Conservation (phyloP, 2,113 vertebrate genomes). For the Galbula dea region DNA sequence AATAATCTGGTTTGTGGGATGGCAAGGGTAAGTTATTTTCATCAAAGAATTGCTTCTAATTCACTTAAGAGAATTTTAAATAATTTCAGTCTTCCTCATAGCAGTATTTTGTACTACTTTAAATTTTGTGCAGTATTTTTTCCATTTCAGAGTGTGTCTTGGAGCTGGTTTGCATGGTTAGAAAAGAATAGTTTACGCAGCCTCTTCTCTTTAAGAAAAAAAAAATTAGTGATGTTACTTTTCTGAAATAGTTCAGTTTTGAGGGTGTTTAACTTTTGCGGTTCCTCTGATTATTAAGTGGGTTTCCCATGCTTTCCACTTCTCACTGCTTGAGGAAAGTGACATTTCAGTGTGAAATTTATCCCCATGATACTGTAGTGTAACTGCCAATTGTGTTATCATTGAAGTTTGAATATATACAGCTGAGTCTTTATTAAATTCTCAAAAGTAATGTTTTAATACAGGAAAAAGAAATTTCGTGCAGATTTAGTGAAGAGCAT, state of each 20-base stretch:
- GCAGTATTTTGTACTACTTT: background rate
- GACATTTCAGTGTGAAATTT: background rate
- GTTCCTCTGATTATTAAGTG: background rate
- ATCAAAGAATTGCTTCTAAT: background rate
- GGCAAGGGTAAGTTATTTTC: background rate
- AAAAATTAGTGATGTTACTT: background rate
- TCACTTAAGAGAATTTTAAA: background rate
- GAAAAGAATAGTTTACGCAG: background rate
- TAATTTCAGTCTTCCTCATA: background rate
- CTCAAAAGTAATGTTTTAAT: constrained; percentile 19
- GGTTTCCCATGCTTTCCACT: background rate
- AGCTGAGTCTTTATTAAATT: background rate
- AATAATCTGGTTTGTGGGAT: background rate
- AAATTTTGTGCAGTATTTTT: background rate
- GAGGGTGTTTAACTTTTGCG: background rate
- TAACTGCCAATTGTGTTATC: background rate
- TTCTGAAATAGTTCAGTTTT: background rate
- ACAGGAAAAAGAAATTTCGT: constrained; percentile 73
- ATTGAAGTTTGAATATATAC: background rate
- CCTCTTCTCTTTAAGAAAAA: background rate
- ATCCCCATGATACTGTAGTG: background rate
- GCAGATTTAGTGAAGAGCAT: constrained; percentile 67
- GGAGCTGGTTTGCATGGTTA: background rate
- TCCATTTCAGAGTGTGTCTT: background rate
- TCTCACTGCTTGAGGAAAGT: accelerated